Conservation (phyloP, 2,113 vertebrate genomes). For the Siphamia tubifer region DNA sequence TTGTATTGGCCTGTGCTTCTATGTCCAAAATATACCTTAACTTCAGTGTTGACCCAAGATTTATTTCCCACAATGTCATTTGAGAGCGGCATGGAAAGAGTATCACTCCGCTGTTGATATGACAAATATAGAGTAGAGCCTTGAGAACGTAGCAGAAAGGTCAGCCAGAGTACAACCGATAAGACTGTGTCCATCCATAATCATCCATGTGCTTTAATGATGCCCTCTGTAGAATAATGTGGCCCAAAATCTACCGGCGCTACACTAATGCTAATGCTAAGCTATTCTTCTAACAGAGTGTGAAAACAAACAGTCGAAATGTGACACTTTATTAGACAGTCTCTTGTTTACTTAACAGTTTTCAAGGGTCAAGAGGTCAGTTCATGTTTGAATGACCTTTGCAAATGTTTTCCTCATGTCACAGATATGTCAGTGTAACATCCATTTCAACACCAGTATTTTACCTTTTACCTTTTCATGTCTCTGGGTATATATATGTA, state of each 20-base stretch:
- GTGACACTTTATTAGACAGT: constrained; percentile 48
- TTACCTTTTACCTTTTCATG: neutral
- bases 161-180: constrained; percentile 68
- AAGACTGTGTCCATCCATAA: constrained; percentile 50
- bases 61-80: constrained; percentile 74
- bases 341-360: constrained; percentile 49
- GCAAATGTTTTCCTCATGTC: constrained; percentile 18
- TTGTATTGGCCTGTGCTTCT: constrained; percentile 13
- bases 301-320: constrained; percentile 60
- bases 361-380: constrained; percentile 34
- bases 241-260: constrained; percentile 15
- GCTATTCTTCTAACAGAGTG: constrained; percentile 19
- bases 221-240: constrained; percentile 33
- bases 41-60: constrained; percentile 49
- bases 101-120: constrained; percentile 74
- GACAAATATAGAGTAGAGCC: constrained; percentile 77
- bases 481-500: no score
- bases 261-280: constrained; percentile 30
- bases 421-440: neutral
- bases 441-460: neutral
- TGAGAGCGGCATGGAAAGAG: constrained; percentile 69
- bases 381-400: constrained; percentile 52
- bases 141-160: constrained; percentile 71
- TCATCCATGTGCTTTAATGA: constrained; percentile 42
- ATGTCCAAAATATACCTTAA: constrained; percentile 69